Evolutionary conservation across 2,888 invertebrate genomes (phyloP).

Genomic region (Melangyna quadrimaculata): DNA sequence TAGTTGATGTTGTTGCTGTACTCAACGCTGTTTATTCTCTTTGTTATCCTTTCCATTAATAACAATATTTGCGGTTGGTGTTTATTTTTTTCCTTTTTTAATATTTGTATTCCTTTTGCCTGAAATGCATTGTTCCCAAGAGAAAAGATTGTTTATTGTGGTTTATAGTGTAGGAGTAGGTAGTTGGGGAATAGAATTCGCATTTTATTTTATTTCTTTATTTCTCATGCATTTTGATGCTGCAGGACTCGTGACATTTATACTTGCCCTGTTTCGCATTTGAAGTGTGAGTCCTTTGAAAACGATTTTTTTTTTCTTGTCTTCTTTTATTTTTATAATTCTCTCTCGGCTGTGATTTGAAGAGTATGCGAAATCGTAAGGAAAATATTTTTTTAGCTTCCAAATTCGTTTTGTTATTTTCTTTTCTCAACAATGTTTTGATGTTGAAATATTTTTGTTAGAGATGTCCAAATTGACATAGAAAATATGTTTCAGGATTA

Average conservation of each 20-base stretch:
- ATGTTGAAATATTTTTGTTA: neutral
- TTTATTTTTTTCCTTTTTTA: conserved; percentile 40
- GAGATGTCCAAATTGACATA: too few species aligned
- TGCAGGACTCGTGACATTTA: conserved; percentile 66
- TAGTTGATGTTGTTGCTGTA: neutral
- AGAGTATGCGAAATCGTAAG: conserved; percentile 57
- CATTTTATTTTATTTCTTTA: neutral
- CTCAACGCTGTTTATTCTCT: conserved; percentile 11
- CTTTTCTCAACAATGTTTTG: neutral
- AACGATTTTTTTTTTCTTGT: neutral
- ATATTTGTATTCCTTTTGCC: neutral
- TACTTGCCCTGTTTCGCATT: conserved; percentile 39
- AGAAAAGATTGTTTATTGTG: conserved; percentile 36
- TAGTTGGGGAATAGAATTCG: neutral
- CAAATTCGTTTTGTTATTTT: neutral
- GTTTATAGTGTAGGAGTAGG: neutral
- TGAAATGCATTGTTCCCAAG: conserved; percentile 59
- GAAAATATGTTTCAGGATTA: too few species aligned
- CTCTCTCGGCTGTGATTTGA: conserved; percentile 34
- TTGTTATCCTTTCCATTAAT: conserved; percentile 64
- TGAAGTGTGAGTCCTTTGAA: conserved; percentile 1
- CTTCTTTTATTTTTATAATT: conserved; percentile 5
- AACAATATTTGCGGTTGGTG: conserved; percentile 66
- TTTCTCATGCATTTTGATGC: conserved; percentile 40
- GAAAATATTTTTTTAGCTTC: conserved; percentile 41